Percentiles rank a stretch among this genome's conserved stretches.
These are phyloP conservation scores for Ophion obscuratus DNA, from an alignment of 2,888 invertebrate genomes.

Conservation along the genomic window DNA sequence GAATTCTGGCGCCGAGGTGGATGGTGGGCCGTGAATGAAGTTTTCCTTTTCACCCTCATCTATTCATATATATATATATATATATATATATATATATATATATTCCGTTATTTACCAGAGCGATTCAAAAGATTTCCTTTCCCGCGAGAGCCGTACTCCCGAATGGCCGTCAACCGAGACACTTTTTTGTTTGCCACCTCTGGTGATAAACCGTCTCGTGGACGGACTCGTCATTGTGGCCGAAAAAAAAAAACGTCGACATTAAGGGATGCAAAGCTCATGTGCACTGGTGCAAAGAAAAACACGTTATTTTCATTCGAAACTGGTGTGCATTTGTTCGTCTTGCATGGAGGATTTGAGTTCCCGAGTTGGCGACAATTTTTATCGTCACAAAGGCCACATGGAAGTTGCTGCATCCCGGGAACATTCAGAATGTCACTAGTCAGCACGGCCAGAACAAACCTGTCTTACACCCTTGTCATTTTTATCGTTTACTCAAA, in stretches of 20 bases:
- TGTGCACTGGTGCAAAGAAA: slow-evolving; percentile 19
- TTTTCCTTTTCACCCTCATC: slow-evolving; percentile 25
- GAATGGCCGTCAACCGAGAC: slow-evolving; percentile 25
- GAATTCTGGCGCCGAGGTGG: slow-evolving; percentile 19
- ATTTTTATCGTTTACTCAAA: background rate
- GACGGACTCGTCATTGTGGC: background rate
- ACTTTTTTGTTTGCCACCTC: slow-evolving; percentile 24
- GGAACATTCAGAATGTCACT: background rate
- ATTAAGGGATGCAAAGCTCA: slow-evolving; percentile 6
- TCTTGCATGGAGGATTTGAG: background rate
- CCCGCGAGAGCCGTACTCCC: slow-evolving; percentile 7
- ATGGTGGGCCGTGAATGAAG: slow-evolving; percentile 9
- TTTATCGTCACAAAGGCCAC: background rate
- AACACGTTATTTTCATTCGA: slow-evolving; percentile 13
- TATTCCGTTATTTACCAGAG: slow-evolving; percentile 12
- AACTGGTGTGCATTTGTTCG: background rate
- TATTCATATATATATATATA: background rate
- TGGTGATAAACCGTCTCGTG: slow-evolving; percentile 14
- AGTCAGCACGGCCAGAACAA: background rate
- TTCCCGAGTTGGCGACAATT: background rate
- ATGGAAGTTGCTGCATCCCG: background rate
- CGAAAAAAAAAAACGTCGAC: slow-evolving; percentile 8
- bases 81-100: background rate
- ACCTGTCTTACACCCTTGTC: no score
- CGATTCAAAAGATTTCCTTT: slow-evolving; percentile 41